Percentiles rank a stretch among this genome's conserved stretches.
Conservation (phyloP, 2,888 invertebrate species). For the Nephrotoma flavescens region DNA sequence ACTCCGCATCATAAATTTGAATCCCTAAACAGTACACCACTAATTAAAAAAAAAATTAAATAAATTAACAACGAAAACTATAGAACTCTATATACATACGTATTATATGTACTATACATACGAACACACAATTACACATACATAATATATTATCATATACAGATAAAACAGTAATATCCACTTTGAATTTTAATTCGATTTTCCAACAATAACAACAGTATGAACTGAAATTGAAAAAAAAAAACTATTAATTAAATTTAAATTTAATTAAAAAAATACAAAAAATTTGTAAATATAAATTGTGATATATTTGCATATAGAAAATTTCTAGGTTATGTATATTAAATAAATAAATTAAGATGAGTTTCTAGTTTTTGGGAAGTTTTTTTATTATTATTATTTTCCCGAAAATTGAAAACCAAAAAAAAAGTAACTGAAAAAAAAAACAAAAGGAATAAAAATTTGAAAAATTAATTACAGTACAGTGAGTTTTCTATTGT, state of each 20-base stretch:
- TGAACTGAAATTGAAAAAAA: neutral
- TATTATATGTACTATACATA: neutral
- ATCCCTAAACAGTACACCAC: neutral
- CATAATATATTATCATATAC: neutral
- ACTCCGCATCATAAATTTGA: neutral
- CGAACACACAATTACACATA: neutral
- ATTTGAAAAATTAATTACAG: neutral
- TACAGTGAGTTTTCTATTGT: neutral
- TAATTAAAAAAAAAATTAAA: neutral
- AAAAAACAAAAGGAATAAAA: neutral
- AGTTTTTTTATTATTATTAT: neutral
- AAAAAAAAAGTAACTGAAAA: neutral
- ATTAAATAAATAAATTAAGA: neutral
- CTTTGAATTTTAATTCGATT: neutral
- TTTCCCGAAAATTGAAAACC: neutral
- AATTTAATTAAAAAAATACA: neutral
- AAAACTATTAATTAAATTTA: neutral
- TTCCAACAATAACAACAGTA: neutral
- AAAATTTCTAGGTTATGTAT: neutral
- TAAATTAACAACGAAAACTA: neutral
- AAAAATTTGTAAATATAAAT: conserved; percentile 3
- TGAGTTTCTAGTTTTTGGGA: neutral
- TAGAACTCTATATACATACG: neutral
- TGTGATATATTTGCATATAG: conserved; percentile 3
- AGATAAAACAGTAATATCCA: neutral